Evolutionary conservation across 2,888 invertebrate genomes (phyloP).

Genomic region (Chrysolina americana): DNA sequence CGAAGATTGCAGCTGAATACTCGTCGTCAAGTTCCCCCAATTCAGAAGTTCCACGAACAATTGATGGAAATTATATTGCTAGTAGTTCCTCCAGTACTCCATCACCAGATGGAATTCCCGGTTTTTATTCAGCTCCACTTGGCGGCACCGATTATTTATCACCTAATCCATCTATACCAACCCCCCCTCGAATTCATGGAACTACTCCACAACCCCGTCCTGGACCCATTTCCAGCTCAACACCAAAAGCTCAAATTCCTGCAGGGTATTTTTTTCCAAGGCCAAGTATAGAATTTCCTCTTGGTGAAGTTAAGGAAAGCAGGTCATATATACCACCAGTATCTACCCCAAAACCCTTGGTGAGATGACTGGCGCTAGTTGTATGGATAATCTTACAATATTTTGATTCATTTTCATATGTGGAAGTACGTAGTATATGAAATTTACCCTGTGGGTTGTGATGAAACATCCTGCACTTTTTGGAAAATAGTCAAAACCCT

Average conservation of each 20-base stretch:
- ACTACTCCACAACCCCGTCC: neutral
- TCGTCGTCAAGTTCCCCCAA: neutral
- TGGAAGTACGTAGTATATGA: too few relatives aligned
- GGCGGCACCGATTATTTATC: neutral
- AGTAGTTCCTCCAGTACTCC: neutral
- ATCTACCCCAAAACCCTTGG: neutral
- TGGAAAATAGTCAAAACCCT: too few relatives aligned
- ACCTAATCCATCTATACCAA: neutral
- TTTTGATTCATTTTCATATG: neutral
- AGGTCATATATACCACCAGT: constrained; percentile 19
- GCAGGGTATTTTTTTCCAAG: constrained; percentile 2
- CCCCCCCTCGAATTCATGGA: neutral
- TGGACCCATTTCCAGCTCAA: neutral
- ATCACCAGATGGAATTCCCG: neutral
- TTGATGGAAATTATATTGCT: neutral
- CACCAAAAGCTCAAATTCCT: constrained; percentile 3
- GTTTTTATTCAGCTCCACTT: neutral
- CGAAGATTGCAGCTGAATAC: neutral
- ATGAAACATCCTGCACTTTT: too few relatives aligned
- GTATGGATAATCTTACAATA: neutral
- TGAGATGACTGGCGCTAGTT: neutral
- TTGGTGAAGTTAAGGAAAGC: neutral
- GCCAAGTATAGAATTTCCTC: neutral
- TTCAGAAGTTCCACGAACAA: neutral
- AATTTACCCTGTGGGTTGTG: too few relatives aligned